Evolutionary conservation across 2,797 vertebrate genomes (phyloP), one percentile per base, ranked within the genome.

Genomic region (Champsocephalus esox): DNA sequence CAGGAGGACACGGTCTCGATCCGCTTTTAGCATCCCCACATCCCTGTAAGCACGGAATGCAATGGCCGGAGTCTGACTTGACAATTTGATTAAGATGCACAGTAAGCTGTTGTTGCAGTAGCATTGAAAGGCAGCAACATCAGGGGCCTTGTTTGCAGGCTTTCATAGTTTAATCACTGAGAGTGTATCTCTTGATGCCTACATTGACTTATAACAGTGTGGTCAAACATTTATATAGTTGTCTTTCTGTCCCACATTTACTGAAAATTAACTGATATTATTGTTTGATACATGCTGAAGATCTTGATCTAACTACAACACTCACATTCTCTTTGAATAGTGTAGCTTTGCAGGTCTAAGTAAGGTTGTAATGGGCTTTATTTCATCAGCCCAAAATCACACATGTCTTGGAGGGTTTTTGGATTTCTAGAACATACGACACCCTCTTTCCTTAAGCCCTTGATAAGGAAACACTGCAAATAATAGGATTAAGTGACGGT

Each of bases 21-120:
- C 87, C 76, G 83, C 80, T 80, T 72, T 77, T 82, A 84, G 87
- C 92, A 93, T 92, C 92, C 82, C 87, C 73, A 45, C 89, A 85
- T 88, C 85, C 83, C 45, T 21, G 28, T 12, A 44, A 43, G 32
- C 54, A 24, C 48, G n/a, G 62, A 64, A 45, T 5, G 79, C 59
- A 61, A 66, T 49, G 79, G 77, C 76, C 38, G 12, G 65, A 54
- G 78, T 78, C 83, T 82, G 86, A 83, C 87, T 65, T 65, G 73
- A 83, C 88, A 76, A 1, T 86, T 86, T 84, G 12, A 79, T 86
- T 80, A 77, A 79, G 70, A 87, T 84, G 83, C 83, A 81, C 77
- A 70, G 70, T 78, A 68, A 85, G 80, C 58, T 77, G 52, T 59
- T 81, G 73, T 66, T 84, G 77, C 85, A 67, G 75, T 11, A 67